A percentile compares a stretch with the other conserved stretches of the same genome.
Evolutionary conservation across 2,113 vertebrate genomes (phyloP).

Genomic region (Pomatostomus ruficeps): DNA sequence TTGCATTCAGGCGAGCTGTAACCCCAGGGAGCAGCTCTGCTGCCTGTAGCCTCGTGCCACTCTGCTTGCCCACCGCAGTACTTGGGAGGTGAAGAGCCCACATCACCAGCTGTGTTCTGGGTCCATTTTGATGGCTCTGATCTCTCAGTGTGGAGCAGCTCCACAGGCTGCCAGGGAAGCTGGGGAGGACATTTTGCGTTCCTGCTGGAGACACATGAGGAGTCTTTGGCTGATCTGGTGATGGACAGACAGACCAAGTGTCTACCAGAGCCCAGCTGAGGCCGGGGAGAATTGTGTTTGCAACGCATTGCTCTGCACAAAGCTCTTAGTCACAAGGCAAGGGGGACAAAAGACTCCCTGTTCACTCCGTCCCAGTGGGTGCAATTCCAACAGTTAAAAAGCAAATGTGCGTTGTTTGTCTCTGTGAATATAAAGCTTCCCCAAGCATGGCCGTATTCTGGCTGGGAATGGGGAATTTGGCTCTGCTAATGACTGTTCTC

Average conservation of each 20-base stretch:
- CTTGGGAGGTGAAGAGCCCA: not conserved
- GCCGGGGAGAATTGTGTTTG: slow-evolving; percentile 52
- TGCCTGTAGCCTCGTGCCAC: accelerated
- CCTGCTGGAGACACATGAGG: not conserved
- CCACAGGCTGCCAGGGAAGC: not conserved
- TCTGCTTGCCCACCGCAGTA: not conserved
- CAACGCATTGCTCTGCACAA: slow-evolving; percentile 35
- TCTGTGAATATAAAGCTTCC: slow-evolving; percentile 30
- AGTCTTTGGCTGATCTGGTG: not conserved
- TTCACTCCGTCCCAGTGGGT: slow-evolving; percentile 41
- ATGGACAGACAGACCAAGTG: slow-evolving; percentile 32
- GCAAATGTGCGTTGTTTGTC: slow-evolving; percentile 38
- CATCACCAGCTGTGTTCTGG: not conserved
- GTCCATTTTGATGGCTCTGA: not conserved
- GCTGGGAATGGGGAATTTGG: slow-evolving; percentile 16
- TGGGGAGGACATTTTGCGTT: not conserved
- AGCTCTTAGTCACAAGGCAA: slow-evolving; percentile 50
- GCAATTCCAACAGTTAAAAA: slow-evolving; percentile 34
- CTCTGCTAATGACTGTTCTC: slow-evolving; percentile 1
- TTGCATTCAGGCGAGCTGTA: not conserved
- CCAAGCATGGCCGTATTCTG: slow-evolving; percentile 19
- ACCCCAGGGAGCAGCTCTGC: not conserved
- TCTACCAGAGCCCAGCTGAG: slow-evolving; percentile 42
- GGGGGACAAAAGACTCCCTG: slow-evolving; percentile 58
- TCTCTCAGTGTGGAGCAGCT: not conserved